Evolutionary conservation across 2,888 invertebrate genomes (phyloP).

Genomic region (Periphyllus acericola): DNA sequence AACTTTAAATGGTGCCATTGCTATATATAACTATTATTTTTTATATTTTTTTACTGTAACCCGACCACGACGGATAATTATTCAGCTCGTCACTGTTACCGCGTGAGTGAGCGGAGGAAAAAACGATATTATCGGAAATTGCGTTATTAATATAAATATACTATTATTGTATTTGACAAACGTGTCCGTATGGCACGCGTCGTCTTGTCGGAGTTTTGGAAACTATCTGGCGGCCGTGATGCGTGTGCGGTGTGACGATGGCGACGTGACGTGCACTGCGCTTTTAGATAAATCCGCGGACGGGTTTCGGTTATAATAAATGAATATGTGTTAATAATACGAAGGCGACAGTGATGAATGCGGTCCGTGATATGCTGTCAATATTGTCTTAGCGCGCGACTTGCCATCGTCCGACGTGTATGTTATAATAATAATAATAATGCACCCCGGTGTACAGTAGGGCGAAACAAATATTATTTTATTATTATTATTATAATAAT

Average conservation of each 20-base stretch:
- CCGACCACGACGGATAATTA: no score
- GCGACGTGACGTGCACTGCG: no score
- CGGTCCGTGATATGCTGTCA: constrained; percentile 5
- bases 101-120: no score
- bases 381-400: neutral
- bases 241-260: neutral
- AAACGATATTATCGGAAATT: no score
- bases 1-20: no score
- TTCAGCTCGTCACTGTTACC: no score
- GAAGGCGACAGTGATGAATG: constrained; percentile 18
- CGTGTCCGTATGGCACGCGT: no score
- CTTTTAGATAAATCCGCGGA: constrained; percentile 1
- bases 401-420: neutral
- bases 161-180: no score
- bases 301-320: neutral
- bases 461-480: no score
- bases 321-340: constrained; percentile 6
- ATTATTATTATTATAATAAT: neutral
- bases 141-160: no score
- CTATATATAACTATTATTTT: no score
- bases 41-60: no score
- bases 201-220: neutral
- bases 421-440: neutral
- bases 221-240: neutral
- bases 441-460: neutral